Evolutionary conservation across 2,888 invertebrate species (phyloP), one percentile per base, ranked within the genome.

Genomic region (Melanophora roralis): DNA sequence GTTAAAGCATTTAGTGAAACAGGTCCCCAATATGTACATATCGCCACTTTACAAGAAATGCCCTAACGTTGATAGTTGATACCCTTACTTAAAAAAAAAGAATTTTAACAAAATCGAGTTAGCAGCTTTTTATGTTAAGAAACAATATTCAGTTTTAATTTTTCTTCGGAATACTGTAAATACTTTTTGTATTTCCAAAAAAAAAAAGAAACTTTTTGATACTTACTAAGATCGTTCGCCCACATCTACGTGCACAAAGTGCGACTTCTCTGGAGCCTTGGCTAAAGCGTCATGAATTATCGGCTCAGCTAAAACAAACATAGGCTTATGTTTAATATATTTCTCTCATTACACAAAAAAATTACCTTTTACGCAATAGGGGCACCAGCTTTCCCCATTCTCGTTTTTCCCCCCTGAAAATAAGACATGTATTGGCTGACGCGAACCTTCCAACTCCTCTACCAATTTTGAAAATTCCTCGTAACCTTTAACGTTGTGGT

Each of bases 341-440:
- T n/a, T 40, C 3, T 23, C 23, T 21, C 21, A 34, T 8, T 45
- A 45, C 5, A 16, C 0, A 12, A 12, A 49, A 7, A 11, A 84
- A 88, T 90, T 92, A 96, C 96, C 96, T 91, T 92, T 92, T 12
- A 94, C 94, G 89, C 97, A 97, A 88, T 97, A 97, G 0, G 94
- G 93, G 86, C 97, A 97, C 97, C 97, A 97, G 88, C 96, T 97
- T 69, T 92, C 89, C 0, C 96, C 96, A 83, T 91, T 88, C 73
- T 90, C 90, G 34, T 88, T 86, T 82, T 90, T 90, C 32, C 89
- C 89, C 8, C 90, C 90, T 51, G 89, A 89, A 77, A 90, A 90
- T 0, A 90, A 84, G 0, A 90, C 87, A 84, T 90, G 89, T 36
- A 90, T 89, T 2, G 86, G 82, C 77, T 88, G 85, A 16, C 86